Conservation (phyloP, 2,888 invertebrate genomes). For the Folsomia manolachei region DNA sequence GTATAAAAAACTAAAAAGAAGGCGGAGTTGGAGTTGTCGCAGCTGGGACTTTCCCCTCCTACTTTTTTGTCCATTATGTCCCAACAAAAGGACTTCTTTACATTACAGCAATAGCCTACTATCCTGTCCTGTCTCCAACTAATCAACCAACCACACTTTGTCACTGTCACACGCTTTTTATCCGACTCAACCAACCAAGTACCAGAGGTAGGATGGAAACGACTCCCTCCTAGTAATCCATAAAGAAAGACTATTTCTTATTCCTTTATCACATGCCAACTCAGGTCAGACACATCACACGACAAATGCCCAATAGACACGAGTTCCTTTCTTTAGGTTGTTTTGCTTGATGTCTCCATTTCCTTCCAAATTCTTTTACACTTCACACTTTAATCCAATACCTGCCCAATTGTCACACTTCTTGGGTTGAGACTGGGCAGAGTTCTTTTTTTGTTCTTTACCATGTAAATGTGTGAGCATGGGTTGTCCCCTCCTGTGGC, state of each 20-base stretch:
- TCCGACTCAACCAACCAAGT: background rate
- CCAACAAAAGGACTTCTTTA: background rate
- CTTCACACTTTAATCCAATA: conserved; percentile 18
- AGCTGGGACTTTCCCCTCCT: conserved; percentile 21
- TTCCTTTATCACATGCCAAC: too few species aligned
- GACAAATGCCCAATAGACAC: conserved; percentile 16
- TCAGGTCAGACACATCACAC: too few species aligned
- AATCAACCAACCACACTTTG: conserved; percentile 13
- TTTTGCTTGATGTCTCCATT: conserved; percentile 18
- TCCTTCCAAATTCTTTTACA: conserved; percentile 4
- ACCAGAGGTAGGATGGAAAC: background rate
- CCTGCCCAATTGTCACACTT: conserved; percentile 19
- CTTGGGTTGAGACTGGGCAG: too few species aligned
- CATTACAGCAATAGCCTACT: background rate
- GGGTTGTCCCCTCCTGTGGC: conserved; percentile 3
- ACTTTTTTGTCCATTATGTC: background rate
- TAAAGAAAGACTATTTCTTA: background rate
- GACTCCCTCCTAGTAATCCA: background rate
- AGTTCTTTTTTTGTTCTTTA: too few species aligned
- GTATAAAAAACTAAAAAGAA: conserved; percentile 8
- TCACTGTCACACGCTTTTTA: conserved; percentile 23
- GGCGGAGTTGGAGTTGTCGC: conserved; percentile 12
- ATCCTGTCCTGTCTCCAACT: too few species aligned
- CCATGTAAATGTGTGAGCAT: background rate
- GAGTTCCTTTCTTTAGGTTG: background rate